Evolutionary conservation across 2,888 invertebrate species (phyloP).

Genomic region (Troilus luridus): DNA sequence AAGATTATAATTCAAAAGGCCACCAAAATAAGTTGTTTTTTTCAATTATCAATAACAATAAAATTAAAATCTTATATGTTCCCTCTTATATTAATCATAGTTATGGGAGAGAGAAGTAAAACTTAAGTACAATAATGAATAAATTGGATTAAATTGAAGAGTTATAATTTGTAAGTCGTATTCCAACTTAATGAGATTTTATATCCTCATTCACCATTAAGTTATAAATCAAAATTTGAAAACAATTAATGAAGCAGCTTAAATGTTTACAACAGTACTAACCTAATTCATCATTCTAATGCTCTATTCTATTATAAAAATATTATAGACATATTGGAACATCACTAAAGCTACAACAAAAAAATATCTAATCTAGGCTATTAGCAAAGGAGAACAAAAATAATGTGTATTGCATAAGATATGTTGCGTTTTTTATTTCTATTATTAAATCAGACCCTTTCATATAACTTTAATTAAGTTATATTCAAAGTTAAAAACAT

Average conservation of each 20-base stretch:
- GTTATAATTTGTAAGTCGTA: not conserved
- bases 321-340: not conserved
- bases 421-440: not conserved
- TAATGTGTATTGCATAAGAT: not conserved
- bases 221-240: not conserved
- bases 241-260: not conserved
- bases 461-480: not conserved
- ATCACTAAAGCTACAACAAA: not conserved
- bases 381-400: not conserved
- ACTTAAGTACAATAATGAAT: not conserved
- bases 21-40: not conserved
- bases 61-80: not conserved
- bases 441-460: not conserved
- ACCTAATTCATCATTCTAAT: not conserved
- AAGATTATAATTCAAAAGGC: not conserved
- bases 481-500: not conserved
- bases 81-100: not conserved
- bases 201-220: not conserved
- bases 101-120: not conserved
- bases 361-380: not conserved
- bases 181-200: not conserved
- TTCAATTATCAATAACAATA: not conserved
- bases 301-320: constrained; percentile 33
- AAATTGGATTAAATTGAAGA: not conserved
- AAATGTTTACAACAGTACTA: not conserved